Evolutionary conservation across 2,888 invertebrate genomes (phyloP).

Genomic region (Timema podura): DNA sequence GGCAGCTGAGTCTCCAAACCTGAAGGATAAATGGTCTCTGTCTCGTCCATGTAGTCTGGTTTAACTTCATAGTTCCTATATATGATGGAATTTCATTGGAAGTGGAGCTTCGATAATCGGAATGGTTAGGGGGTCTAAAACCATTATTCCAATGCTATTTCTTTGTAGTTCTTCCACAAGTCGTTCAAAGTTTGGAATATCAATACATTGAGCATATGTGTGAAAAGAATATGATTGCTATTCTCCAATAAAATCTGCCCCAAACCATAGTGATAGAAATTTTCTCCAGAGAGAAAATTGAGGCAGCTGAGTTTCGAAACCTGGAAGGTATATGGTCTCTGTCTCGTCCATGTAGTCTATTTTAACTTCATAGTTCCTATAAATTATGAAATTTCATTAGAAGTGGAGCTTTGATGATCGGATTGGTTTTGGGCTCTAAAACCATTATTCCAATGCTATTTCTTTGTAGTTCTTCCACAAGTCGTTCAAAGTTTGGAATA

Average conservation of each 20-base stretch:
- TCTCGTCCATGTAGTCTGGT: not conserved
- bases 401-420: conserved; percentile 3
- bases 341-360: not conserved
- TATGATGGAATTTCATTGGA: conserved; percentile 7
- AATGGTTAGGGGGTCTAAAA: conserved; percentile 2
- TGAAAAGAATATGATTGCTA: not conserved
- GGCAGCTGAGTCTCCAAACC: not conserved
- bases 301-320: not conserved
- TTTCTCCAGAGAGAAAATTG: conserved; percentile 2
- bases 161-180: not conserved
- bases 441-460: no score
- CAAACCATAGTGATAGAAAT: not conserved
- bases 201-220: no score
- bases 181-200: not conserved
- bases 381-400: not conserved
- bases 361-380: not conserved
- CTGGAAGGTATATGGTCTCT: not conserved
- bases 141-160: conserved; percentile 8
- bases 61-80: not conserved
- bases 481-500: no score
- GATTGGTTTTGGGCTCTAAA: conserved; percentile 4
- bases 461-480: no score
- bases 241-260: not conserved
- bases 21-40: not conserved
- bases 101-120: conserved; percentile 6